Evolutionary conservation across 2,113 vertebrate genomes (phyloP).

Genomic region (Pteronura brasiliensis): DNA sequence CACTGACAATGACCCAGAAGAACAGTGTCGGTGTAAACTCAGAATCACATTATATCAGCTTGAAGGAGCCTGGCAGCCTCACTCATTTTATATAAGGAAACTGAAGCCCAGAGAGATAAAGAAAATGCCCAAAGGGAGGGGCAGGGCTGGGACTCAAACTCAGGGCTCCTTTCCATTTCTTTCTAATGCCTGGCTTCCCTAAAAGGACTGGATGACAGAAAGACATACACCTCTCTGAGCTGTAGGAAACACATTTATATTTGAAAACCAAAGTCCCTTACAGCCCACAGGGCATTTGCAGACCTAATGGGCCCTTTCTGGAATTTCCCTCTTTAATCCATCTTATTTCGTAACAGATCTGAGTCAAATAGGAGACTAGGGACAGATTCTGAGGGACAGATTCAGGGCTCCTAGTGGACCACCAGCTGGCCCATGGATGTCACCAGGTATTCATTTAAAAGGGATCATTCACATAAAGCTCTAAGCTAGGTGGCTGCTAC

Average conservation of each 20-base stretch:
- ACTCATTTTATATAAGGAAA: not conserved
- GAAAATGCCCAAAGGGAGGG: not conserved
- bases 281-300: not conserved
- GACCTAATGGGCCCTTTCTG: not conserved
- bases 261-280: not conserved
- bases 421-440: not conserved
- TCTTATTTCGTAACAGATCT: not conserved
- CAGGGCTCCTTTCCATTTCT: not conserved
- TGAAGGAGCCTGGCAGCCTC: not conserved
- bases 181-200: not conserved
- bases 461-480: not conserved
- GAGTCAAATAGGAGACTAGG: not conserved
- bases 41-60: no score
- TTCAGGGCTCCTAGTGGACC: not conserved
- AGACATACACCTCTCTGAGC: not conserved
- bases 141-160: not conserved
- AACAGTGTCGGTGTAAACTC: not conserved
- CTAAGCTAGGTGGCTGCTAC: not conserved
- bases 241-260: not conserved
- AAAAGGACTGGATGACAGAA: not conserved
- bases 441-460: not conserved
- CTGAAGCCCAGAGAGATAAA: not conserved
- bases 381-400: no score
- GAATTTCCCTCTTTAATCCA: not conserved
- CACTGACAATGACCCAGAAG: not conserved